These are phyloP conservation scores for Cebus imitator DNA, from an alignment of 2,113 vertebrate genomes.

Conservation along the genomic window DNA sequence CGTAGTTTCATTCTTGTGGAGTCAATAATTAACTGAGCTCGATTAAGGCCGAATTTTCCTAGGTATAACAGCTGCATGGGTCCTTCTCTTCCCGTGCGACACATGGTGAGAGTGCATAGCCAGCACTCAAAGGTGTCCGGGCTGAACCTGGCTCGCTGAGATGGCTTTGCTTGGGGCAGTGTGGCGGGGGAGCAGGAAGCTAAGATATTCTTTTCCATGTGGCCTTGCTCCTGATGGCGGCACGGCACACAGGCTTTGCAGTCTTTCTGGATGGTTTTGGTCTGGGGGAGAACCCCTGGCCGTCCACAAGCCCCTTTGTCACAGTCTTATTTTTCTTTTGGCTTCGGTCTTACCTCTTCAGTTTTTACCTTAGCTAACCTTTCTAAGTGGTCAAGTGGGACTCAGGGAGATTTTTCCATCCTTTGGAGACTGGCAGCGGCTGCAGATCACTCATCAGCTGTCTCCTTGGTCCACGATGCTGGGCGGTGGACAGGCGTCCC, in stretches of 20 bases:
- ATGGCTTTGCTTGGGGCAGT: rapidly evolving
- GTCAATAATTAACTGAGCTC: slow-evolving; percentile 81
- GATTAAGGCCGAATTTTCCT: slow-evolving; percentile 68
- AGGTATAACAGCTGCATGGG: slow-evolving; percentile 13
- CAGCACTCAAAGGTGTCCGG: not conserved
- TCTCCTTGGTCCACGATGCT: rapidly evolving
- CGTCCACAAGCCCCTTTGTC: not conserved
- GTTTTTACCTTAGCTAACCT: not conserved
- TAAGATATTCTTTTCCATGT: rapidly evolving
- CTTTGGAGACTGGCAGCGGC: not conserved
- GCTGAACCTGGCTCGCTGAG: rapidly evolving
- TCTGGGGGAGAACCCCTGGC: not conserved
- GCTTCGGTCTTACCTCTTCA: not conserved
- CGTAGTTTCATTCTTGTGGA: slow-evolving; percentile 79
- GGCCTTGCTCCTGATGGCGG: not conserved
- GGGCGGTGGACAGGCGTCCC: rapidly evolving
- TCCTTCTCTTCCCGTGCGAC: not conserved
- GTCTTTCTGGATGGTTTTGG: not conserved
- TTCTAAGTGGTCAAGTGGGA: not conserved
- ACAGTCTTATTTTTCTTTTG: not conserved
- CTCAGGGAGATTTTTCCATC: not conserved
- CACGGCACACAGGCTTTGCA: rapidly evolving
- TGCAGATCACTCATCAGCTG: not conserved
- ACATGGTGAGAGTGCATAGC: not conserved
- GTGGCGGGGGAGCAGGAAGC: not conserved